Base-by-base conservation (phyloP, 2,113 vertebrate genomes). In the Labeo catla region DNA sequence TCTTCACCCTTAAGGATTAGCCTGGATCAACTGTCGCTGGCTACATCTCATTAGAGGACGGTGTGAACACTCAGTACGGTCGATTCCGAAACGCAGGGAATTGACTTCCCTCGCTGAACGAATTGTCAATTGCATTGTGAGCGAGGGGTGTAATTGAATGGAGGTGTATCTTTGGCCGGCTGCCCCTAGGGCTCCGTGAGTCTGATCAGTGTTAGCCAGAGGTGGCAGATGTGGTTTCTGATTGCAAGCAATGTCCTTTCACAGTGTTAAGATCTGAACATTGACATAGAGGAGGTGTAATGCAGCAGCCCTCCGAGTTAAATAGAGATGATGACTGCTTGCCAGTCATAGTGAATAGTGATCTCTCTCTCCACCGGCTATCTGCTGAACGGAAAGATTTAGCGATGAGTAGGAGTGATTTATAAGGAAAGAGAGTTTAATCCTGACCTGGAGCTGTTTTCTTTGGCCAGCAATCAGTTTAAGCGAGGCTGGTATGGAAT, bases 101-200 rank as follows among this genome's bases (percentile, higher is more conserved):
- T 93, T 92, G 93, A 94, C 92, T 93, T 87, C 84, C 70, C 49
- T 85, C 88, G 76, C 83, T 89, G 93, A 93, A 92, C 90, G 91
- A 93, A 93, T 91, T 91, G 90, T 91, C 93, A 92, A 90, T 92
- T 92, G 91, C 87, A 87, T 91, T 86, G 86, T 91, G 88, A 87
- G 1, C 70, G 88, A 91, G 91, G 92, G 91, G 93, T 91, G 86
- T 84, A 86, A 91, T 86, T 91, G 89, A 94, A 92, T 92, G 85
- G 88, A 93, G 72, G 92, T 86, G 87, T 89, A 89, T 93, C 93
- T 91, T 92, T 94, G 91, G 91, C 92, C 92, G 89, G 89, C 89
- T 88, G 89, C 92, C 91, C 91, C 13, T 84, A 89, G 89, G 92
- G 91, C 72, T 88, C 89, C 81, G 90, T 76, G 90, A 86, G 91